phyloP scores from a whole-genome alignment of 2,888 invertebrate species.

The Hypomecis punctinalis region DNA sequence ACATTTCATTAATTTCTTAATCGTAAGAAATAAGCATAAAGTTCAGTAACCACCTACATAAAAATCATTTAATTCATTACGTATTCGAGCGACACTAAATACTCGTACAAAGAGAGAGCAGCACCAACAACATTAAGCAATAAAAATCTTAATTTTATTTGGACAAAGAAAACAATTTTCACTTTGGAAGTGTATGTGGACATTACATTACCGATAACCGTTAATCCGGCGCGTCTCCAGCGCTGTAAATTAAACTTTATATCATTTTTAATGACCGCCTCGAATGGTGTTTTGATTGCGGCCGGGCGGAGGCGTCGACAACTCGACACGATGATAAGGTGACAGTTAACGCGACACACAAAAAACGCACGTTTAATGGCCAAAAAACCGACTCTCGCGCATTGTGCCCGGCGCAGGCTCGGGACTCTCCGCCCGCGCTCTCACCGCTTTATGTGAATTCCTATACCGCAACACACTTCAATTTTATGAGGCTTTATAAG shows the following conservation, averaged over 20 bases:
- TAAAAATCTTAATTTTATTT: conserved; percentile 66
- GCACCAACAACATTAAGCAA: conserved; percentile 54
- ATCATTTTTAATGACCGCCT: conserved; percentile 81
- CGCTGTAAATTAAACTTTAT: conserved; percentile 83
- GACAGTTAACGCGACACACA: conserved; percentile 76
- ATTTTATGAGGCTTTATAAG: conserved; percentile 74
- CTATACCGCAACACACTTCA: conserved; percentile 73
- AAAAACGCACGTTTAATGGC: conserved; percentile 79
- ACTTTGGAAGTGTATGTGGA: conserved; percentile 66
- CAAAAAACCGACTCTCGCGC: conserved; percentile 69
- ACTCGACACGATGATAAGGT: conserved; percentile 82
- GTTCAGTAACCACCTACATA: conserved; percentile 41
- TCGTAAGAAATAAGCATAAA: conserved; percentile 41
- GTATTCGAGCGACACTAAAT: conserved; percentile 42
- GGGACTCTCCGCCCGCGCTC: conserved; percentile 37
- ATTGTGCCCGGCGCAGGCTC: conserved; percentile 42
- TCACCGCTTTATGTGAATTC: conserved; percentile 74
- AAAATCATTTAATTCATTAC: conserved; percentile 41
- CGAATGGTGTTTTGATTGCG: conserved; percentile 84
- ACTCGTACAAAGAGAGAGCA: conserved; percentile 45
- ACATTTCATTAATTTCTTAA: conserved; percentile 46
- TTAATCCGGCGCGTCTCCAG: conserved; percentile 72
- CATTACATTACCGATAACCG: conserved; percentile 78
- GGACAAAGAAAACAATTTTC: conserved; percentile 74
- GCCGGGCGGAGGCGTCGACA: conserved; percentile 84